Percentiles rank a stretch among this genome's conserved stretches.
Evolutionary conservation across 2,888 invertebrate genomes (phyloP).

Genomic region (Conops quadrifasciatus): DNA sequence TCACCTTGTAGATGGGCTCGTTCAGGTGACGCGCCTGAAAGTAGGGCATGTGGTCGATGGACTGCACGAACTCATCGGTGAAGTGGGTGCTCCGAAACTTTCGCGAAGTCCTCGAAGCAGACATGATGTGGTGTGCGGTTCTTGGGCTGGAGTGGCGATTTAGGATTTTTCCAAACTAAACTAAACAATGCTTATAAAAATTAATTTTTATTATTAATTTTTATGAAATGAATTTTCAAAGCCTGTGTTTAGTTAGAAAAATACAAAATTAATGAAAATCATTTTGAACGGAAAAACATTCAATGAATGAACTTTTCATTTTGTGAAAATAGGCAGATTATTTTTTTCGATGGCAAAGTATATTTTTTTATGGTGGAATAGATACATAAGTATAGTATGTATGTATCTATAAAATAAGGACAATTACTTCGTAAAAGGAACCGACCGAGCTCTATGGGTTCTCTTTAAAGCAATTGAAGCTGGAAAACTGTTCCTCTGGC

Average conservation of each 20-base stretch:
- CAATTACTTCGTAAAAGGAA: no score
- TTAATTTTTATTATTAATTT: conserved; percentile 26
- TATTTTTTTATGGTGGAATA: no score
- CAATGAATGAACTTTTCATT: no score
- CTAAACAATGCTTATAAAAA: conserved; percentile 14
- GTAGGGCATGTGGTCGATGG: conserved; percentile 43
- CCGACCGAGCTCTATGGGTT: no score
- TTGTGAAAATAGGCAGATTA: no score
- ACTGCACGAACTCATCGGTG: background rate
- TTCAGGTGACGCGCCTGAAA: conserved; percentile 46
- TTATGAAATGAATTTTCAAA: conserved; percentile 27
- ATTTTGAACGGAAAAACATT: background rate
- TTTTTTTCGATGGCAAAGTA: no score
- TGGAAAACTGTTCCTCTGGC: no score
- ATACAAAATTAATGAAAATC: conserved; percentile 24
- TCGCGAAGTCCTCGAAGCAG: background rate
- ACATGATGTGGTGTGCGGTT: background rate
- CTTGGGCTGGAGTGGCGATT: conserved; percentile 9
- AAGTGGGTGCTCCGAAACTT: background rate
- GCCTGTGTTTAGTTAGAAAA: conserved; percentile 30
- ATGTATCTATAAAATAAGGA: no score
- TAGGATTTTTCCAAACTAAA: conserved; percentile 17
- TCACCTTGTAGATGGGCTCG: conserved; percentile 48
- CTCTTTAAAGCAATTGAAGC: no score
- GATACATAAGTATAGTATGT: no score